Base-by-base conservation (phyloP, 2,888 invertebrate species). In the Emmelina monodactyla region DNA sequence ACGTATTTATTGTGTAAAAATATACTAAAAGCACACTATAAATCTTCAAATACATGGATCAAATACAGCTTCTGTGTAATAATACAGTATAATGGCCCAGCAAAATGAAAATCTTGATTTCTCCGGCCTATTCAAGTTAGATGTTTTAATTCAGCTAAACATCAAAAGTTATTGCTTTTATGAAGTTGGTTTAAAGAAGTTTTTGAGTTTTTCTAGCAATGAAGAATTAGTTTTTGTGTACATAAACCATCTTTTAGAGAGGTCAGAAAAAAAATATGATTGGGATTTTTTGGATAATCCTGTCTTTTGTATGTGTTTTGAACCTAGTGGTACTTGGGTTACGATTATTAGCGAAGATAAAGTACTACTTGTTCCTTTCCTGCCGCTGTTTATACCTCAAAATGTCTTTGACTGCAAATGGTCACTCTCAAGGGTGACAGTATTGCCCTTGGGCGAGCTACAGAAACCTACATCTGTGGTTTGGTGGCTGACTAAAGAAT, bases 261-360 rank as follows among this genome's bases (percentile, higher is more conserved):
- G 72, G 33, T 63, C 58, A 45, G 70, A 72, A 39, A 68, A 60
- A 42, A 66, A 59, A 45, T 72, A 68, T 44, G 72, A 76, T 43
- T 81, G 81, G 81, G 78, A 79, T 54, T 76, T 75, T 42, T 38
- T 67, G 15, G 75, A 78, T 43, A 76, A 78, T 61, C 75, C 70
- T 22, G 83, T 88, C 38, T 83, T 87, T 57, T 87, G 87, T 55
- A 78, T 92, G 61, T 91, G 92, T 62, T 93, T 94, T 66, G 92
- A 93, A 70, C 89, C 91, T 1, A 85, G 88, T 39, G 92, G 92
- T 35, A 86, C 87, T 28, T 91, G 91, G 90, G 71, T 90, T 15
- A 68, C 91, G 14, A 80, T 86, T 44, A 70, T 84, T 38, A 83
- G 85, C 65, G 82, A 81, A 56, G 70, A 70, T 42, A 78, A 76